A percentile compares a stretch with the other conserved stretches of the same genome.
phyloP scores from a whole-genome alignment of 2,888 invertebrate genomes.

The Notocelia uddmanniana region DNA sequence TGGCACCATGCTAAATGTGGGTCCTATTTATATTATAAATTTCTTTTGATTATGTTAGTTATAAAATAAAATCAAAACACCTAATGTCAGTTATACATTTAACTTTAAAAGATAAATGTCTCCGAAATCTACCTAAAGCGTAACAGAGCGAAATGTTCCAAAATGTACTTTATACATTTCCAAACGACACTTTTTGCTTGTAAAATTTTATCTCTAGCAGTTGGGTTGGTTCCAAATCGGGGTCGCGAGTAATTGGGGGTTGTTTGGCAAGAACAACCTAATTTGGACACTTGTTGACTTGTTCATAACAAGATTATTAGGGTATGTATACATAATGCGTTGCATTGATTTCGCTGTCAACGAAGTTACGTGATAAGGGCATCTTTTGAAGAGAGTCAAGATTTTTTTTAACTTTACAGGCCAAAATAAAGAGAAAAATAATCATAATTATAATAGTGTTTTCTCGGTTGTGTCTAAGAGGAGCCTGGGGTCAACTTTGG shows the following conservation, averaged over 20 bases:
- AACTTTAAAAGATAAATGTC: neutral
- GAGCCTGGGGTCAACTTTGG: no score
- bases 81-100: no score
- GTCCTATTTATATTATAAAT: no score
- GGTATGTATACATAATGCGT: neutral
- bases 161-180: constrained; percentile 19
- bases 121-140: constrained; percentile 5
- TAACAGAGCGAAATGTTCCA: neutral
- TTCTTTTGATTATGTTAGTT: no score
- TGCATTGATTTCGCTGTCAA: neutral
- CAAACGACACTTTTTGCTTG: constrained; percentile 32
- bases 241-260: constrained; percentile 30
- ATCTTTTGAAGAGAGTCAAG: no score
- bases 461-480: no score
- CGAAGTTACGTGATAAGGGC: neutral
- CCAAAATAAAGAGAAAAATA: no score
- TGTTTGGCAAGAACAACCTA: constrained; percentile 41
- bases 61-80: no score
- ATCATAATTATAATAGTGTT: no score
- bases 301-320: constrained; percentile 26
- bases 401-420: no score
- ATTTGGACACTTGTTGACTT: constrained; percentile 45
- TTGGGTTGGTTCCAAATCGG: constrained; percentile 37
- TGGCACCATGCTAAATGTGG: no score
- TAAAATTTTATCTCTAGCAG: constrained; percentile 36